Conservation (phyloP, 2,113 vertebrate genomes). For the Theropithecus gelada region DNA sequence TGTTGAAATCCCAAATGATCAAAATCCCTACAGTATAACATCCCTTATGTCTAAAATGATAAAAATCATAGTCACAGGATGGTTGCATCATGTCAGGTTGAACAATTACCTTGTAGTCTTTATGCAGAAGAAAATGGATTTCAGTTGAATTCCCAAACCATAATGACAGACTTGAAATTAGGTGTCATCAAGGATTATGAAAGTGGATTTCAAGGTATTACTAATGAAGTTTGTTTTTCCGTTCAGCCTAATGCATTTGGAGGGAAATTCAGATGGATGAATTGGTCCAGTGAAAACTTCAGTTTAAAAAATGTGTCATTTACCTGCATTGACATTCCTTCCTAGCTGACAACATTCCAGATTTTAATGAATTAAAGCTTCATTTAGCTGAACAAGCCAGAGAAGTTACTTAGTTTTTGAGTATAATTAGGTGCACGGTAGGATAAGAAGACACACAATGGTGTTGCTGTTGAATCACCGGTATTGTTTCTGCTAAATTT, state of each 20-base stretch:
- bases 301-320: not conserved
- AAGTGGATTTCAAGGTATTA: not conserved
- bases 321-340: not conserved
- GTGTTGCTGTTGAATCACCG: not conserved
- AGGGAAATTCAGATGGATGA: not conserved
- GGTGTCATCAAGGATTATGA: not conserved
- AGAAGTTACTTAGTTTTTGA: not conserved
- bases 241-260: not conserved
- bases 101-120: not conserved
- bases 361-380: not conserved
- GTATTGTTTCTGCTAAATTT: not conserved
- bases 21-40: not conserved
- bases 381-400: not conserved
- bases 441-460: not conserved
- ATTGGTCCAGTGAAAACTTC: not conserved
- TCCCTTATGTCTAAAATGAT: not conserved
- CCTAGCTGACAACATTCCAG: not conserved
- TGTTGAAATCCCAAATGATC: not conserved
- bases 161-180: not conserved
- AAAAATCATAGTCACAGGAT: not conserved
- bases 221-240: not conserved
- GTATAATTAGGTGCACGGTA: not conserved
- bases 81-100: not conserved
- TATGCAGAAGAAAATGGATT: not conserved
- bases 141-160: not conserved